These are phyloP conservation scores for Climacteris rufus DNA, from an alignment of 2,113 vertebrate genomes.

Conservation along the genomic window DNA sequence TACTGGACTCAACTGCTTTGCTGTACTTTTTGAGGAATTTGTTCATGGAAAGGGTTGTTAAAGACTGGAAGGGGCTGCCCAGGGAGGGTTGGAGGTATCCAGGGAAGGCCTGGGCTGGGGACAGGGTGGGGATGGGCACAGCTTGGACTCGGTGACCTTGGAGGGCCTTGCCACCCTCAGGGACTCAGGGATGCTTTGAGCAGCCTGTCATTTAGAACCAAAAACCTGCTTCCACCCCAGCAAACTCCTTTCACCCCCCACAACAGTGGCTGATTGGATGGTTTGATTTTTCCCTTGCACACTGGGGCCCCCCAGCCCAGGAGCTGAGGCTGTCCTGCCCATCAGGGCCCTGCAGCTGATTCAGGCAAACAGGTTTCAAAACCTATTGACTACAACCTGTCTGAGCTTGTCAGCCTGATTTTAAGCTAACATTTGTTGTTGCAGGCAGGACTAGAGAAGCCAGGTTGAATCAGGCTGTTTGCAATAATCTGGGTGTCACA, in stretches of 20 bases:
- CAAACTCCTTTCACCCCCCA: too few relatives aligned
- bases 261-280: too few relatives aligned
- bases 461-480: background rate
- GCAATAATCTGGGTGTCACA: background rate
- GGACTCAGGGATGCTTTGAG: background rate
- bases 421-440: background rate
- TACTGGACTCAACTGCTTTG: background rate
- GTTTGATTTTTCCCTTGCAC: too few relatives aligned
- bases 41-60: background rate
- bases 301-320: too few relatives aligned
- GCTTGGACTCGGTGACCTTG: rapidly evolving
- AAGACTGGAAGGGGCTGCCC: background rate
- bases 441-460: background rate
- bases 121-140: background rate
- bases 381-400: background rate
- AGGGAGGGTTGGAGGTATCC: background rate
- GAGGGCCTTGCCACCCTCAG: background rate
- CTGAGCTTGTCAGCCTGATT: background rate
- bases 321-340: background rate
- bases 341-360: background rate
- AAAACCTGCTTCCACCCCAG: background rate
- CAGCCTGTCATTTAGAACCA: background rate
- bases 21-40: background rate
- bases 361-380: background rate
- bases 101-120: background rate